Conservation (phyloP, 2,888 invertebrate genomes). For the Hydrotaea diabolus region DNA sequence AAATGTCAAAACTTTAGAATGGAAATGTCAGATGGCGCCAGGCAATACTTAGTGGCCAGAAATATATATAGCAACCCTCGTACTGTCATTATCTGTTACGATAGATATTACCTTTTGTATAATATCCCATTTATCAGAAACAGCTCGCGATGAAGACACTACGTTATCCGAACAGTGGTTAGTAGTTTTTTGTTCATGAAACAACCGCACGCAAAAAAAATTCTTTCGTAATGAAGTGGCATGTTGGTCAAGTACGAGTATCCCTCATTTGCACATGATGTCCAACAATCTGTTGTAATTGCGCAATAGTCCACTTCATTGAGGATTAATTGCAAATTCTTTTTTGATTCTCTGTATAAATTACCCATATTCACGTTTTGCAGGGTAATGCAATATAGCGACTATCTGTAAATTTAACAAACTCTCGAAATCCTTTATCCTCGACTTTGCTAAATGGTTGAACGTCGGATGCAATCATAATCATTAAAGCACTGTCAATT, state of each 20-base stretch:
- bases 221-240: not conserved
- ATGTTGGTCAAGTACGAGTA: constrained; percentile 37
- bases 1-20: no score
- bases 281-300: constrained; percentile 37
- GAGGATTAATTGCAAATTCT: constrained; percentile 55
- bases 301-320: constrained; percentile 42
- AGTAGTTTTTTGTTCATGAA: constrained; percentile 38
- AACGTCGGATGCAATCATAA: constrained; percentile 69
- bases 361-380: no score
- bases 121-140: not conserved
- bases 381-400: no score
- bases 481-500: constrained; percentile 64
- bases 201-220: constrained; percentile 12
- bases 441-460: constrained; percentile 30
- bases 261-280: constrained; percentile 21
- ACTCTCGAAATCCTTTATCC: not conserved
- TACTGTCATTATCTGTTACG: constrained; percentile 47
- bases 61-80: no score
- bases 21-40: no score
- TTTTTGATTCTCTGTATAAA: constrained; percentile 35
- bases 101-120: not conserved
- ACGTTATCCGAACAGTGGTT: no score
- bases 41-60: no score
- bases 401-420: constrained; percentile 69
- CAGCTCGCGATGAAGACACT: not conserved